These are phyloP conservation scores for Ophion costatus DNA, from an alignment of 2,888 invertebrate genomes.

Conservation along the genomic window DNA sequence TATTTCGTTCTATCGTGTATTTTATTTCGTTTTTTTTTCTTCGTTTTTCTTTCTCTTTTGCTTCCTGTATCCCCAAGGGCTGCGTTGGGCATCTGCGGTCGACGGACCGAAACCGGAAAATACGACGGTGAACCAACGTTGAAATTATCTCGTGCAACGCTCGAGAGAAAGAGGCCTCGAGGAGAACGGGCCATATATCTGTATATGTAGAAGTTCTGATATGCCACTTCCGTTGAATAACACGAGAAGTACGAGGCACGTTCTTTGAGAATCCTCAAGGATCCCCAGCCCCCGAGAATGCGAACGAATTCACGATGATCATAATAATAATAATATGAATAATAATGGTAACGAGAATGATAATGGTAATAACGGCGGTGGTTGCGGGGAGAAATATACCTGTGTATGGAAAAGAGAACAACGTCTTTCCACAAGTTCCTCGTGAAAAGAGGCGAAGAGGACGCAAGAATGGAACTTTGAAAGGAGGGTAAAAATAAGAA, in stretches of 20 bases:
- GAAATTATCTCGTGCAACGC: conserved; percentile 54
- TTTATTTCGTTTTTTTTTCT: neutral
- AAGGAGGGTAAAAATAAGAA: conserved; percentile 8
- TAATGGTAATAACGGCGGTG: conserved; percentile 2
- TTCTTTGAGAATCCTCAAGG: neutral
- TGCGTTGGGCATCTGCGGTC: conserved; percentile 38
- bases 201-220: neutral
- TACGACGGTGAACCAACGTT: conserved; percentile 50
- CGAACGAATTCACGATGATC: neutral
- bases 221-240: conserved; percentile 42
- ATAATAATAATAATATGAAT: conserved; percentile 1
- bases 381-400: neutral
- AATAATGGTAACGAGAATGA: conserved; percentile 5
- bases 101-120: conserved; percentile 55
- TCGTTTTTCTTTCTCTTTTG: neutral
- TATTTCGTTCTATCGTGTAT: conserved; percentile 28
- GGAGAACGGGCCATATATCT: conserved; percentile 14
- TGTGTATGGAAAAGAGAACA: neutral
- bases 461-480: conserved; percentile 1
- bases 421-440: neutral
- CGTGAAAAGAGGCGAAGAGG: neutral
- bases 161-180: conserved; percentile 17
- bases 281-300: neutral
- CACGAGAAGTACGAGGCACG: neutral
- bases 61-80: conserved; percentile 19